Percentiles rank a stretch among this genome's conserved stretches.
These are phyloP conservation scores for Rhimphoctona megacephalus DNA, from an alignment of 2,888 invertebrate genomes.

Conservation along the genomic window DNA sequence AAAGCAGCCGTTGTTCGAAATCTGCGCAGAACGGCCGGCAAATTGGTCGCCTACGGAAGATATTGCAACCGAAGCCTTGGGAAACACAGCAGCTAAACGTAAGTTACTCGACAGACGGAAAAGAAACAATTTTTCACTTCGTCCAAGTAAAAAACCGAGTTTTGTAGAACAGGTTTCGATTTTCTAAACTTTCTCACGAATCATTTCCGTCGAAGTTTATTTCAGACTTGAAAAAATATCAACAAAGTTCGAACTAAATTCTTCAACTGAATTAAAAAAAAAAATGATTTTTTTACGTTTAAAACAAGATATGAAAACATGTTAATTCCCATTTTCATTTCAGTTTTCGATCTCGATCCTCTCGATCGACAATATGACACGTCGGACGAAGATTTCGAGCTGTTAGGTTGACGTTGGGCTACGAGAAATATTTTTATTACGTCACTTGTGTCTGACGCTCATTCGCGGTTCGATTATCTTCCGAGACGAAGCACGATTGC, in stretches of 20 bases:
- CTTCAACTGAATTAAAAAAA: background rate
- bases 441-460: constrained; percentile 27
- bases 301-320: background rate
- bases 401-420: constrained; percentile 87
- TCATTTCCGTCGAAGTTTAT: too few species aligned
- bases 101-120: constrained; percentile 62
- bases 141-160: background rate
- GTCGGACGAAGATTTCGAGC: constrained; percentile 94
- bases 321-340: constrained; percentile 69
- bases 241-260: background rate
- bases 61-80: constrained; percentile 82
- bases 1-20: constrained; percentile 94
- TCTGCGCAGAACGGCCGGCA: constrained; percentile 91
- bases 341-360: constrained; percentile 88
- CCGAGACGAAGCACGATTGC: constrained; percentile 8
- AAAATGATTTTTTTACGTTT: background rate
- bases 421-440: constrained; percentile 30
- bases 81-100: constrained; percentile 83
- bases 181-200: background rate
- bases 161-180: background rate
- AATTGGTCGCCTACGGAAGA: constrained; percentile 89
- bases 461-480: constrained; percentile 9
- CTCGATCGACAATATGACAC: constrained; percentile 89
- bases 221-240: too few species aligned
- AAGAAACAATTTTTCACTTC: constrained; percentile 2